Evolutionary conservation across 2,888 invertebrate species (phyloP).

Genomic region (Tipula helvola): DNA sequence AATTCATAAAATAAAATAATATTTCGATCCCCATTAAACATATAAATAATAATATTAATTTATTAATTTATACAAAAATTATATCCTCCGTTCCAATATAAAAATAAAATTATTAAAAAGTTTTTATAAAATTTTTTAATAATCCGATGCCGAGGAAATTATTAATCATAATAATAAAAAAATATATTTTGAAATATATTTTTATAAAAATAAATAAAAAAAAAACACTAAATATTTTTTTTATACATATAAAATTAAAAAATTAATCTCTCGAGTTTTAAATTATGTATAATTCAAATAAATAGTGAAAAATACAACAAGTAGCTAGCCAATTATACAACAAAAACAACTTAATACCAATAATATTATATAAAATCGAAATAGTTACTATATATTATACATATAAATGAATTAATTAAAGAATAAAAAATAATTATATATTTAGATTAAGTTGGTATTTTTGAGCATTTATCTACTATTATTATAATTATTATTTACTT

Average conservation of each 20-base stretch:
- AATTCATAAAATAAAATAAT: background rate
- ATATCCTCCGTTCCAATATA: background rate
- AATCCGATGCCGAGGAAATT: background rate
- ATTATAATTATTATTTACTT: background rate
- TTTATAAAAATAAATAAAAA: background rate
- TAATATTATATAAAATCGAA: background rate
- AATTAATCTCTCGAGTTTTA: background rate
- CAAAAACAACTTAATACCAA: background rate
- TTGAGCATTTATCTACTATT: background rate
- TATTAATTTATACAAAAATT: background rate
- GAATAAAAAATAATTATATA: background rate
- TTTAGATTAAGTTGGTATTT: background rate
- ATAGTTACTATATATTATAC: background rate
- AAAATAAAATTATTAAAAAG: background rate
- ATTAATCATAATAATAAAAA: background rate
- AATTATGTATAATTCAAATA: background rate
- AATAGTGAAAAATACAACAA: background rate
- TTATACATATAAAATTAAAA: background rate
- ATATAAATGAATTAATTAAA: background rate
- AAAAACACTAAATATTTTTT: background rate
- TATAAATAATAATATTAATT: background rate
- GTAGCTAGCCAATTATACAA: conserved; percentile 4
- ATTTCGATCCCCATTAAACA: background rate
- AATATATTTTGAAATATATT: background rate
- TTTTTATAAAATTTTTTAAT: background rate